Percentiles rank a stretch among this genome's conserved stretches.
Conservation (phyloP, 2,797 vertebrate genomes). For the Clarias platycephalus region DNA sequence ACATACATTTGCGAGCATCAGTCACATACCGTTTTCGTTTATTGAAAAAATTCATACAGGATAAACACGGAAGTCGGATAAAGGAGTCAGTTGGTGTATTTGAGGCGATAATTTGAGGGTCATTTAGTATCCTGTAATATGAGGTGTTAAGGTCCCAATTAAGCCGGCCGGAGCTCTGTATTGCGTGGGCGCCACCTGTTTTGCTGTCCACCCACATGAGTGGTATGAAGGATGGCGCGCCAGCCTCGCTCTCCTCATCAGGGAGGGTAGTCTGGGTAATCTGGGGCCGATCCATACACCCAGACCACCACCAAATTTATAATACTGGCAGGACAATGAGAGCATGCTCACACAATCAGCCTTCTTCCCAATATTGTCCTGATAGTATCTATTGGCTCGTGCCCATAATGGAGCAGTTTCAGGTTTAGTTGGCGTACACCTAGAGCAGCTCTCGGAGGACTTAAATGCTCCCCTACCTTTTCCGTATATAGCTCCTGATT, state of each 20-base stretch:
- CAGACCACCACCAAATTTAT: constrained; percentile 79
- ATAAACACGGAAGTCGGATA: not conserved
- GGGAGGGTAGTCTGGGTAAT: constrained; percentile 77
- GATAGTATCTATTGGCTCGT: constrained; percentile 66
- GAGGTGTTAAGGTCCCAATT: constrained; percentile 53
- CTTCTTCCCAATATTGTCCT: constrained; percentile 71
- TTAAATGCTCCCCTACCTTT: constrained; percentile 45
- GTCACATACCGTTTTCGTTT: not conserved
- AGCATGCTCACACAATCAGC: constrained; percentile 71
- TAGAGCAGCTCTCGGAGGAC: constrained; percentile 46
- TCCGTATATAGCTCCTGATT: not conserved
- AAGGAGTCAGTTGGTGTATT: constrained; percentile 21
- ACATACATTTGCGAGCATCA: not conserved
- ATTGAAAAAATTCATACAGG: not conserved
- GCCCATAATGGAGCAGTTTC: constrained; percentile 42
- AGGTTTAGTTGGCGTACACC: constrained; percentile 42
- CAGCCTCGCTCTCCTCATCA: constrained; percentile 64
- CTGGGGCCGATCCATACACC: constrained; percentile 78
- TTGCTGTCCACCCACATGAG: constrained; percentile 76
- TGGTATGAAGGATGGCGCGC: constrained; percentile 71
- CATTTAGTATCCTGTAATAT: constrained; percentile 41
- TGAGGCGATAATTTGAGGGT: constrained; percentile 11
- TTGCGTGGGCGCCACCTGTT: constrained; percentile 66
- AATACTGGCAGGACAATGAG: constrained; percentile 84
- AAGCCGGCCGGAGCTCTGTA: constrained; percentile 30